These are phyloP conservation scores for Chaenodraco wilsoni DNA, from an alignment of 2,797 vertebrate genomes.

Conservation along the genomic window DNA sequence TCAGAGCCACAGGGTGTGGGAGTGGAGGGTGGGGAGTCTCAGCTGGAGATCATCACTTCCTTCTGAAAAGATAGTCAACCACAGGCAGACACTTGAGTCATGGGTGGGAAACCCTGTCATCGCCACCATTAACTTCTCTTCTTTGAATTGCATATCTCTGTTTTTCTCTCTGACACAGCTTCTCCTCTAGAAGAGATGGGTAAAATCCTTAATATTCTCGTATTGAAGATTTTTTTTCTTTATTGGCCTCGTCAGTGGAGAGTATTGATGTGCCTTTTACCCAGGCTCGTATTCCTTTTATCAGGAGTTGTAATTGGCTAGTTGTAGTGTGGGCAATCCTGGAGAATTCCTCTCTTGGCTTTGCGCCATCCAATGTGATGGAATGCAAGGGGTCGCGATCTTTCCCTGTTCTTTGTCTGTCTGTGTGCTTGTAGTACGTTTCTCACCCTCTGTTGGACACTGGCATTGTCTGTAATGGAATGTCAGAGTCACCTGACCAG, in stretches of 20 bases:
- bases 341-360: constrained; percentile 60
- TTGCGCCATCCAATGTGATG: constrained; percentile 52
- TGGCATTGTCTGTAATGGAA: constrained; percentile 45
- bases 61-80: constrained; percentile 28
- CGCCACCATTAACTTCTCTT: neutral
- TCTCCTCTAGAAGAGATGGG: constrained; percentile 16
- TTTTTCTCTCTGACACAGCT: neutral
- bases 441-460: constrained; percentile 28
- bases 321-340: constrained; percentile 51
- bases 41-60: constrained; percentile 45
- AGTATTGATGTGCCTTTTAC: constrained; percentile 27
- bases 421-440: constrained; percentile 29
- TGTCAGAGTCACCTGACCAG: constrained; percentile 54
- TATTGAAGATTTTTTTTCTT: neutral
- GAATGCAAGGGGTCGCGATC: constrained; percentile 66
- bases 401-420: constrained; percentile 58
- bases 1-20: constrained; percentile 13
- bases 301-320: constrained; percentile 57
- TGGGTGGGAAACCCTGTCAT: constrained; percentile 31
- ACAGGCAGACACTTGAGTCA: neutral
- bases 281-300: constrained; percentile 24
- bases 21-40: constrained; percentile 21
- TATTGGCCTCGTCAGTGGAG: constrained; percentile 2
- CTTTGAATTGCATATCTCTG: neutral
- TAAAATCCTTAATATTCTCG: constrained; percentile 19